phyloP scores from a whole-genome alignment of 1,140 invertebrate genomes.

The Harpegnathos saltator region DNA sequence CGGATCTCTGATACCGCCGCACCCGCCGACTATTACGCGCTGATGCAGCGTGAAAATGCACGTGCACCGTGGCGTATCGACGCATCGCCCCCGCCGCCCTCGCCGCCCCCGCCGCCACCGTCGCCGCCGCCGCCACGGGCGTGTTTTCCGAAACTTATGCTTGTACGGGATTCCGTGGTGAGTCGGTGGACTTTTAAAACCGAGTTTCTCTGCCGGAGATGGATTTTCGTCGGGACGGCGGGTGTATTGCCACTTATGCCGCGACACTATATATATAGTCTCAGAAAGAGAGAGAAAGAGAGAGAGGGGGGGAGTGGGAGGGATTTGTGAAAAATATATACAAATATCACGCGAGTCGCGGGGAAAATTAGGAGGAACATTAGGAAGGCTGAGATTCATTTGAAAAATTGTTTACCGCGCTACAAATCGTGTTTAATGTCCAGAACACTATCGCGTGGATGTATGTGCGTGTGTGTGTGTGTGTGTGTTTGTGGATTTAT shows the following conservation, averaged over 20 bases:
- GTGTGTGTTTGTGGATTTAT: too few species aligned
- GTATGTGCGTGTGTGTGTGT: too few species aligned
- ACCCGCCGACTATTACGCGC: slow-evolving; percentile 32
- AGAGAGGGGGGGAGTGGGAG: too few species aligned
- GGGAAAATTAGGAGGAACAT: neutral
- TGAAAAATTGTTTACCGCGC: slow-evolving; percentile 6
- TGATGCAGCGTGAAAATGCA: slow-evolving; percentile 53
- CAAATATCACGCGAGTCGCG: neutral
- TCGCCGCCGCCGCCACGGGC: neutral
- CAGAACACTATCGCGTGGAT: too few species aligned
- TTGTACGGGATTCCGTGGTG: neutral
- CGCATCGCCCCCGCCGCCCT: slow-evolving; percentile 6
- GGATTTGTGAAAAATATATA: neutral
- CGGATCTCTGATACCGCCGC: slow-evolving; percentile 27
- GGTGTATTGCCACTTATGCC: slow-evolving; percentile 48
- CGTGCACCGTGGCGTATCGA: slow-evolving; percentile 44
- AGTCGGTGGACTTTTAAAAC: slow-evolving; percentile 42
- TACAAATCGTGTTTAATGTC: neutral
- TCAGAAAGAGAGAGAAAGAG: too few species aligned
- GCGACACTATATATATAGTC: neutral
- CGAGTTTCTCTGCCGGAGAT: slow-evolving; percentile 37
- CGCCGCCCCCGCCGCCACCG: neutral
- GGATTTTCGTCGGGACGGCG: slow-evolving; percentile 19
- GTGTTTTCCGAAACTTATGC: slow-evolving; percentile 27
- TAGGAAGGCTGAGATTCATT: neutral